These are phyloP conservation scores for Lithophane socia DNA, from an alignment of 2,888 invertebrate species.

Conservation along the genomic window DNA sequence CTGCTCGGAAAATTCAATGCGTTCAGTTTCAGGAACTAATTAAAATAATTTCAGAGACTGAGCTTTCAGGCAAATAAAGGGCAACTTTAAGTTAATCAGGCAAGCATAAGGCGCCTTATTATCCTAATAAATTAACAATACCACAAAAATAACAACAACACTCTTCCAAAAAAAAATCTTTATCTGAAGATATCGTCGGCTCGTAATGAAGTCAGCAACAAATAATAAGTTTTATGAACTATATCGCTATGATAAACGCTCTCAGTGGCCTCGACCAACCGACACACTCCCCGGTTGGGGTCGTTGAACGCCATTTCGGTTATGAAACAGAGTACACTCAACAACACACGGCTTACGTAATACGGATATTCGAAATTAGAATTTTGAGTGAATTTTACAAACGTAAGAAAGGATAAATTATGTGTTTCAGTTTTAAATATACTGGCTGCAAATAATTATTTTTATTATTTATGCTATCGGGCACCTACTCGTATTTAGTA, in stretches of 20 bases:
- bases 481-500: background rate
- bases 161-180: slow-evolving; percentile 13
- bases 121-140: background rate
- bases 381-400: slow-evolving; percentile 12
- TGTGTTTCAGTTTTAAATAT: slow-evolving; percentile 15
- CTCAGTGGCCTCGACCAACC: slow-evolving; percentile 87
- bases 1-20: background rate
- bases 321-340: slow-evolving; percentile 76
- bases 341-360: slow-evolving; percentile 59
- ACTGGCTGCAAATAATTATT: background rate
- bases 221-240: slow-evolving; percentile 66
- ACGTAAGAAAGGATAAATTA: background rate
- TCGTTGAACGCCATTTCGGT: slow-evolving; percentile 86
- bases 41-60: background rate
- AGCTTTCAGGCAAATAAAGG: background rate
- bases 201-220: slow-evolving; percentile 45
- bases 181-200: slow-evolving; percentile 10
- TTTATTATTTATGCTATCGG: no score
- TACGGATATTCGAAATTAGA: slow-evolving; percentile 39
- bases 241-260: slow-evolving; percentile 81
- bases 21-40: background rate
- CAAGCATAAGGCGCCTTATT: no score
- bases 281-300: slow-evolving; percentile 84
- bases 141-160: slow-evolving; percentile 10
- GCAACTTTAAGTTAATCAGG: background rate